A percentile compares a stretch with the other conserved stretches of the same genome.
These are phyloP conservation scores for Platichthys stellatus DNA, from an alignment of 2,113 vertebrate species.

Conservation along the genomic window DNA sequence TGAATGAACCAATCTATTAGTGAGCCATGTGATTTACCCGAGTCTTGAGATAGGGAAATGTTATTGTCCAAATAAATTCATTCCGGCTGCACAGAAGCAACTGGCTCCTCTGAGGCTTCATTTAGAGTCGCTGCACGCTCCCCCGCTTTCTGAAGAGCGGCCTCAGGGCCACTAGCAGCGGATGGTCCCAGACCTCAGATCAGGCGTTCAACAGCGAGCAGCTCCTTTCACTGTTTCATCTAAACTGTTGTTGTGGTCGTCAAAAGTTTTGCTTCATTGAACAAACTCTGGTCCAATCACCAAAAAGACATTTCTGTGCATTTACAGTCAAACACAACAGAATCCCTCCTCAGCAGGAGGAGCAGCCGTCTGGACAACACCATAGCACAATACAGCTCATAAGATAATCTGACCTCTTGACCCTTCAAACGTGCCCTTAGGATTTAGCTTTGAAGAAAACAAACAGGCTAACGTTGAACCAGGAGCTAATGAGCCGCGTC, in stretches of 20 bases:
- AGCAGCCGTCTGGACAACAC: too few relatives aligned
- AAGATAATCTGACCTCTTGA: too few relatives aligned
- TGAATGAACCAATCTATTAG: slow-evolving; percentile 47
- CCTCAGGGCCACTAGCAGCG: slow-evolving; percentile 41
- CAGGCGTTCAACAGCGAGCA: neutral
- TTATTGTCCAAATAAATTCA: slow-evolving; percentile 67
- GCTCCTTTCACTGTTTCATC: slow-evolving; percentile 34
- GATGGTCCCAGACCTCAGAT: slow-evolving; percentile 37
- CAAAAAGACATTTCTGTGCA: too few relatives aligned
- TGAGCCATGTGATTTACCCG: slow-evolving; percentile 18
- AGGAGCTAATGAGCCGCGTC: too few relatives aligned
- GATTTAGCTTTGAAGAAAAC: too few relatives aligned
- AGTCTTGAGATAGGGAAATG: slow-evolving; percentile 50
- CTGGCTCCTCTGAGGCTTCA: slow-evolving; percentile 20
- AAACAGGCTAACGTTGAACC: too few relatives aligned
- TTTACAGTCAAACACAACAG: too few relatives aligned
- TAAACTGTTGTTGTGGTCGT: slow-evolving; percentile 19
- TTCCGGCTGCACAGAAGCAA: slow-evolving; percentile 33
- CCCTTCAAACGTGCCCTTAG: too few relatives aligned
- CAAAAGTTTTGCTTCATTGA: slow-evolving; percentile 44
- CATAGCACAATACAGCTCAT: too few relatives aligned
- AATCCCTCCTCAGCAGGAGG: too few relatives aligned
- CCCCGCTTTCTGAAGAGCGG: slow-evolving; percentile 51
- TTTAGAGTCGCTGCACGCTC: slow-evolving; percentile 55
- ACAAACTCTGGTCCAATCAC: neutral